A percentile compares a stretch with the other conserved stretches of the same genome.
These are phyloP conservation scores for Halcyon leucocephala DNA, from an alignment of 2,797 vertebrate species.

Conservation along the genomic window DNA sequence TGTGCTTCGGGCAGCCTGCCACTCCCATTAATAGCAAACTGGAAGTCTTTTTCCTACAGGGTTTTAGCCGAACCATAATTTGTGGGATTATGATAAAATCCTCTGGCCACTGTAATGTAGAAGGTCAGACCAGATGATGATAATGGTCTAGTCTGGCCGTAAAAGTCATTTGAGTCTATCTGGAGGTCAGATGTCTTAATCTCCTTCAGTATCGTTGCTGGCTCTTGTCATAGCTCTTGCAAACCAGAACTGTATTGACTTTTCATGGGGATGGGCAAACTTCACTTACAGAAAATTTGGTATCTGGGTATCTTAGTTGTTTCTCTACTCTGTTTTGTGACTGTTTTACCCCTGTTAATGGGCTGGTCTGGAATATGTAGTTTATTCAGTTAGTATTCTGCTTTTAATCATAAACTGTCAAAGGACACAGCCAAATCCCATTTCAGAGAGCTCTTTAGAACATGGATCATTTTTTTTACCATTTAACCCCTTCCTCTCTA, in stretches of 20 bases:
- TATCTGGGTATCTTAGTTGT: not conserved
- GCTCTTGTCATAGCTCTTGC: not conserved
- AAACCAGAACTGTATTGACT: not conserved
- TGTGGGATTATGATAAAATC: conserved; percentile 30
- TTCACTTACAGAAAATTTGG: not conserved
- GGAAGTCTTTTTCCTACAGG: not conserved
- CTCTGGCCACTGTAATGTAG: not conserved
- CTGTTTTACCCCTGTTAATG: not conserved
- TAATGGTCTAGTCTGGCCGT: not conserved
- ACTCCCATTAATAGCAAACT: not conserved
- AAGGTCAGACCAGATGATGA: not conserved
- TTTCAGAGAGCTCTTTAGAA: not conserved
- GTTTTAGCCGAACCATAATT: conserved; percentile 18
- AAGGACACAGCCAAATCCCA: not conserved
- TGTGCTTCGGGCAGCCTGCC: not conserved
- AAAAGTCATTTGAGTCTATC: not conserved
- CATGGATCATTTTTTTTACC: not conserved
- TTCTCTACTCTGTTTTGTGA: not conserved
- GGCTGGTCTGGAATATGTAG: not conserved
- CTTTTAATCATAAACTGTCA: not conserved
- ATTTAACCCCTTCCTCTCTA: not conserved
- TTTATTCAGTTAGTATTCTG: not conserved
- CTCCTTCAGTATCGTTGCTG: not conserved
- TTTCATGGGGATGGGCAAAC: not conserved
- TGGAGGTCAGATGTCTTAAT: not conserved